phyloP scores from a whole-genome alignment of 2,797 vertebrate species.

The Mormyrops boulengeri region DNA sequence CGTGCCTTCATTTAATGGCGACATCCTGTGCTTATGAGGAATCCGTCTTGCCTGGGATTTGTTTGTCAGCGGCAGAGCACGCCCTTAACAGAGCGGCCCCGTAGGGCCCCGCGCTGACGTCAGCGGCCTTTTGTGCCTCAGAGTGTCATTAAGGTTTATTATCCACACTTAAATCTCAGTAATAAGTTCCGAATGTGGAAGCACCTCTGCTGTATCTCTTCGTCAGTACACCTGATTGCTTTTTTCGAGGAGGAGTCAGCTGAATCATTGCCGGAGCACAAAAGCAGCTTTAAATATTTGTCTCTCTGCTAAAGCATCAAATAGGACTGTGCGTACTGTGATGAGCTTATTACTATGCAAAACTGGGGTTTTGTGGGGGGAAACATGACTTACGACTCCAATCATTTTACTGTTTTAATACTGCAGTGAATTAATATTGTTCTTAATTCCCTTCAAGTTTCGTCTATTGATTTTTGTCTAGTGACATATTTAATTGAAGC shows the following conservation, averaged over 20 bases:
- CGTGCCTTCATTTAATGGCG: neutral
- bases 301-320: neutral
- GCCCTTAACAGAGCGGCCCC: constrained; percentile 10
- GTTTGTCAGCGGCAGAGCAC: neutral
- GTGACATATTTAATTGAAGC: neutral
- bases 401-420: neutral
- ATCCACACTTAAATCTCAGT: constrained; percentile 18
- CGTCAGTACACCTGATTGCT: neutral
- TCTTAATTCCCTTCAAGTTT: neutral
- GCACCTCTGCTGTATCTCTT: constrained; percentile 1
- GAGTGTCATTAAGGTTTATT: constrained; percentile 22
- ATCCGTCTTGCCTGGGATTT: neutral
- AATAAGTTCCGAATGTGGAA: constrained; percentile 17
- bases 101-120: neutral
- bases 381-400: neutral
- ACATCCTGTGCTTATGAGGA: neutral
- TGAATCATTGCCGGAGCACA: neutral
- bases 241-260: neutral
- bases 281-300: neutral
- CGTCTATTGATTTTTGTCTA: neutral
- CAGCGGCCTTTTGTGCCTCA: constrained; percentile 19
- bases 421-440: neutral
- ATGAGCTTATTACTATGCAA: neutral
- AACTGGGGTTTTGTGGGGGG: neutral
- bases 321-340: neutral